A percentile compares a stretch with the other conserved stretches of the same genome.
Conservation (phyloP, 30 jellyfish, hydroid and myxozoan genomes). For the Aurelia aurita complex sp. Pacific region DNA sequence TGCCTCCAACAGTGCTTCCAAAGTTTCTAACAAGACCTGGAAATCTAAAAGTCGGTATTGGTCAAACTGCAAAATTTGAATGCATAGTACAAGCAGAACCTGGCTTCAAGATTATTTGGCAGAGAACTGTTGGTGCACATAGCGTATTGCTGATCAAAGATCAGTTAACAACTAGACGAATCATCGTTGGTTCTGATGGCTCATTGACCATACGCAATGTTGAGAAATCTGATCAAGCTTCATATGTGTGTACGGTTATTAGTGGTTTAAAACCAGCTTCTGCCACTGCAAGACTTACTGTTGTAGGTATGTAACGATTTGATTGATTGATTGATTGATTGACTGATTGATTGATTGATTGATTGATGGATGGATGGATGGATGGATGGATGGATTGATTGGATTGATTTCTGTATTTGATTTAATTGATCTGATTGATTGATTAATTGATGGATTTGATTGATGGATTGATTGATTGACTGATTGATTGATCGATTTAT, state of each 20-base stretch:
- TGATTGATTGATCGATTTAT: no score
- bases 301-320: constrained; percentile 54
- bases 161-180: constrained; percentile 35
- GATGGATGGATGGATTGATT: no score
- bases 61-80: constrained; percentile 74
- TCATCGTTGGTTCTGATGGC: constrained; percentile 33
- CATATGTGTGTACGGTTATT: constrained; percentile 69
- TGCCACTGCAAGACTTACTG: constrained; percentile 80
- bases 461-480: no score
- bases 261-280: constrained; percentile 46
- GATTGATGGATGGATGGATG: no score
- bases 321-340: no score
- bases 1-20: constrained; percentile 57
- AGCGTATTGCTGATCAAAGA: constrained; percentile 29
- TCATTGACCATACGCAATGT: constrained; percentile 60
- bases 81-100: constrained; percentile 89
- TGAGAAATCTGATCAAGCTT: constrained; percentile 70
- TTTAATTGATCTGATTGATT: no score
- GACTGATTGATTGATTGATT: no score
- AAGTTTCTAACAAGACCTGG: constrained; percentile 78
- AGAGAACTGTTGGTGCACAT: constrained; percentile 50
- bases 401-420: no score
- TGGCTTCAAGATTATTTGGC: constrained; percentile 64
- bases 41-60: constrained; percentile 78
- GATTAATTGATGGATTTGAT: no score